A percentile compares a stretch with the other conserved stretches of the same genome.
phyloP scores from a whole-genome alignment of 2,113 vertebrate species.

The Aix galericulata region DNA sequence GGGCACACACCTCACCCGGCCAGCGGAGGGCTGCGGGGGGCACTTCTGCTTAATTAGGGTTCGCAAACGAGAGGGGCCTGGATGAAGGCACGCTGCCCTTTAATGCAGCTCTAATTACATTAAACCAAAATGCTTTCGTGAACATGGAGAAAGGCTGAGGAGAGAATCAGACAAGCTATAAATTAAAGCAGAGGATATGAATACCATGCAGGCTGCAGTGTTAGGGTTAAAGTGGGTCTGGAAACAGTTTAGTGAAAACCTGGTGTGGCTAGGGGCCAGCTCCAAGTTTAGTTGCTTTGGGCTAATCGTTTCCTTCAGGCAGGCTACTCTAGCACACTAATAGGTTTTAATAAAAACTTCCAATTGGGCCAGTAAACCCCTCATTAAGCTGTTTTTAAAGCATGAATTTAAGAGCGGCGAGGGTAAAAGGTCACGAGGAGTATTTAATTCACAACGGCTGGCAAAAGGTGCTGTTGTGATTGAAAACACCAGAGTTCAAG shows the following conservation, averaged over 20 bases:
- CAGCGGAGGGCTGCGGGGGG: not conserved
- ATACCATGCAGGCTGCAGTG: constrained; percentile 28
- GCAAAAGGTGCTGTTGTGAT: constrained; percentile 76
- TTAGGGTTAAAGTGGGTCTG: constrained; percentile 76
- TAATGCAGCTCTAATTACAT: constrained; percentile 24
- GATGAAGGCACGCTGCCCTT: not conserved
- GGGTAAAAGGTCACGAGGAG: constrained; percentile 83
- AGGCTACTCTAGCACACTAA: constrained; percentile 77
- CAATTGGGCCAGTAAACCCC: constrained; percentile 90
- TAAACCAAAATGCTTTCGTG: constrained; percentile 30
- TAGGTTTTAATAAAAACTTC: constrained; percentile 90
- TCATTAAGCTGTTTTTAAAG: constrained; percentile 93
- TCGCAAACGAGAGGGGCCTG: not conserved
- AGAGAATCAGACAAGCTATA: constrained; percentile 27
- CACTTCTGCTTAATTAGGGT: not conserved
- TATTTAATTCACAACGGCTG: constrained; percentile 85
- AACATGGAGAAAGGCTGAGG: not conserved
- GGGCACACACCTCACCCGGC: accelerated
- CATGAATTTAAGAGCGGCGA: constrained; percentile 83
- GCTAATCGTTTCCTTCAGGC: constrained; percentile 90
- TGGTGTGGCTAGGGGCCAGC: constrained; percentile 75
- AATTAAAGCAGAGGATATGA: constrained; percentile 63
- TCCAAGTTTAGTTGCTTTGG: constrained; percentile 72
- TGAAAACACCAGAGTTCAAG: constrained; percentile 77
- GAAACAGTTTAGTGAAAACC: constrained; percentile 82